phyloP scores from a whole-genome alignment of 1,140 invertebrate species.

The Sinella curviseta region DNA sequence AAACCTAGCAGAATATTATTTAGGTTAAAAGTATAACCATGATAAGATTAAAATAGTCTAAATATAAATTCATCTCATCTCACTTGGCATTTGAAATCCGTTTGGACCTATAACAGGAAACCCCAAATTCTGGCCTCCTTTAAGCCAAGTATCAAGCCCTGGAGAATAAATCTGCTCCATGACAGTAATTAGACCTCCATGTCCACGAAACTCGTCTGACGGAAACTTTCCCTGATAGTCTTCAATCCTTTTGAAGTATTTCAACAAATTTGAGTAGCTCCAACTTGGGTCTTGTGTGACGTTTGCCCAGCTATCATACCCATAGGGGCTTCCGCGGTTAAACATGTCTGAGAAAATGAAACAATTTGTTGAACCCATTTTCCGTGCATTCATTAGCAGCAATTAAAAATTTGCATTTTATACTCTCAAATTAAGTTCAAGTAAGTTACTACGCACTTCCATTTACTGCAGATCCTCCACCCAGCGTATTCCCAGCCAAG shows the following conservation, averaged over 20 bases:
- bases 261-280: conserved; percentile 64
- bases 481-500: conserved; percentile 57
- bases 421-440: too few relatives aligned
- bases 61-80: background rate
- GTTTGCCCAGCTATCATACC: conserved; percentile 66
- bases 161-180: background rate
- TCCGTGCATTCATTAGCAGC: too few relatives aligned
- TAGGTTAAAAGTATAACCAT: background rate
- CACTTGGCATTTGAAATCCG: conserved; percentile 70
- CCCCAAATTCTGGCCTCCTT: conserved; percentile 68
- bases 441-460: conserved; percentile 70
- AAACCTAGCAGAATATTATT: background rate
- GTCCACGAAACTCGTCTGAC: conserved; percentile 11
- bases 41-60: background rate
- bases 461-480: conserved; percentile 66
- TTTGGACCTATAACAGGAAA: conserved; percentile 72
- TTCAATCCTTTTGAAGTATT: conserved; percentile 83
- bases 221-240: conserved; percentile 66
- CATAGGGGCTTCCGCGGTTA: conserved; percentile 63
- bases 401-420: too few relatives aligned
- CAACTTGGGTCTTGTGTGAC: conserved; percentile 59
- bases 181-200: conserved; percentile 10
- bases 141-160: conserved; percentile 61
- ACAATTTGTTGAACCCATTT: too few relatives aligned
- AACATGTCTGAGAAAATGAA: too few relatives aligned